These are phyloP conservation scores for Lasaia peninsularis DNA, from an alignment of 1,140 invertebrate species.

Conservation along the genomic window DNA sequence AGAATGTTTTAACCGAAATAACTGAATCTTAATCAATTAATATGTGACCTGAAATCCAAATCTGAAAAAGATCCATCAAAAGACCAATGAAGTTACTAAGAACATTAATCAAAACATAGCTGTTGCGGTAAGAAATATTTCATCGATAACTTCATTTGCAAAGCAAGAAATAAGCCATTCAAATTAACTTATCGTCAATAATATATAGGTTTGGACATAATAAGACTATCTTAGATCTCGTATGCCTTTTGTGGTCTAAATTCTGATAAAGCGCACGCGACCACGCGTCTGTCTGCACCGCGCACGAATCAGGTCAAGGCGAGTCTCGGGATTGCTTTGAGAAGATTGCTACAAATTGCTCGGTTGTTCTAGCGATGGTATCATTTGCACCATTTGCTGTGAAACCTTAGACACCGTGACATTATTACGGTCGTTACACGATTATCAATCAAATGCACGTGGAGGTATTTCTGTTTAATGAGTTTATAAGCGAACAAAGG, in stretches of 20 bases:
- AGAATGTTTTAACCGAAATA: no score
- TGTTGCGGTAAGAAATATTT: no score
- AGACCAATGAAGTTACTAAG: no score
- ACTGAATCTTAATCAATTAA: no score
- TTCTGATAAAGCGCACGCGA: slow-evolving; percentile 35
- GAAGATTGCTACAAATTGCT: slow-evolving; percentile 57
- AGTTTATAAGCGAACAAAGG: slow-evolving; percentile 4
- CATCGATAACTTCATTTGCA: no score
- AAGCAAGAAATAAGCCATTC: background rate
- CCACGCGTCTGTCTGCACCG: slow-evolving; percentile 28
- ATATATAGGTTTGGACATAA: background rate
- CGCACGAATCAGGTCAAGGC: slow-evolving; percentile 41
- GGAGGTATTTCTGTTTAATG: slow-evolving; percentile 13
- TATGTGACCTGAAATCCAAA: no score
- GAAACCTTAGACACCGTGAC: slow-evolving; percentile 11
- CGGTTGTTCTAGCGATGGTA: slow-evolving; percentile 29
- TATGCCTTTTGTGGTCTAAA: slow-evolving; percentile 17
- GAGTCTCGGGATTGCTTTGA: slow-evolving; percentile 29
- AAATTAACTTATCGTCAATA: background rate
- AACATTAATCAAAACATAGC: no score
- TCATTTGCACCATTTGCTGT: slow-evolving; percentile 23
- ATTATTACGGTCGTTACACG: background rate
- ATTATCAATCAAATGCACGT: slow-evolving; percentile 4
- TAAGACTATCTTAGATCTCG: background rate
- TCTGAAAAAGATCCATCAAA: no score